Evolutionary conservation across 2,888 invertebrate genomes (phyloP).

Genomic region (Cartodere bifasciata): DNA sequence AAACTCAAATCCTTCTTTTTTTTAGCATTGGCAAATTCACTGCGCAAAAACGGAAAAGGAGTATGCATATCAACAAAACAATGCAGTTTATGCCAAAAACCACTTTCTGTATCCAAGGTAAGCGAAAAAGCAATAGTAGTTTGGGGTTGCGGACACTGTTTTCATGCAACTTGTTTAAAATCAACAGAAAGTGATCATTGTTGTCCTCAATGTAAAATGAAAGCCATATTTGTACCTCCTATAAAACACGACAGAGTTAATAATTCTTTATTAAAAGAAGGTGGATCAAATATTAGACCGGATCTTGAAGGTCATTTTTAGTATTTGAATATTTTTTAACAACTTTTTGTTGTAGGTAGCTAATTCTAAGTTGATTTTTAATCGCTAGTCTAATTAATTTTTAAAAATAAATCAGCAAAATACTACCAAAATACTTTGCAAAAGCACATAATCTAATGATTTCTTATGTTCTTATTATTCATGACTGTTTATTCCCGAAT

Average conservation of each 20-base stretch:
- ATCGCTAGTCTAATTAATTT: no score
- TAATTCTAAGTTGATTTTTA: no score
- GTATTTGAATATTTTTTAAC: no score
- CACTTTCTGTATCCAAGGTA: slow-evolving; percentile 21
- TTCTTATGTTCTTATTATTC: no score
- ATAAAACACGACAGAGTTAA: slow-evolving; percentile 10
- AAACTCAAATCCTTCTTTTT: no score
- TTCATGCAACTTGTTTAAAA: slow-evolving; percentile 25
- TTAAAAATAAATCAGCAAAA: no score
- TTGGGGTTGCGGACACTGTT: slow-evolving; percentile 33
- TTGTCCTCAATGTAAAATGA: slow-evolving; percentile 29
- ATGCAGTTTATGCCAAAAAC: slow-evolving; percentile 30
- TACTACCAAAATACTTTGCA: no score
- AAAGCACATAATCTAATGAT: no score
- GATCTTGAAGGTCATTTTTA: slow-evolving; percentile 34
- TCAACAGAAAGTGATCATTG: slow-evolving; percentile 18
- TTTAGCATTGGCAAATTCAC: slow-evolving; percentile 30
- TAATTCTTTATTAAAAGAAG: slow-evolving; percentile 13
- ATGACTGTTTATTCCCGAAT: no score
- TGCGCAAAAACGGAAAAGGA: slow-evolving; percentile 27
- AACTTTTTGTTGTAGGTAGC: no score
- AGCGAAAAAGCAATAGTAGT: slow-evolving; percentile 23
- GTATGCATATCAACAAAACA: slow-evolving; percentile 25
- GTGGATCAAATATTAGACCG: slow-evolving; percentile 22
- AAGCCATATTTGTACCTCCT: slow-evolving; percentile 19